Evolutionary conservation across 2,888 invertebrate genomes (phyloP).

Genomic region (Morpho achilles): DNA sequence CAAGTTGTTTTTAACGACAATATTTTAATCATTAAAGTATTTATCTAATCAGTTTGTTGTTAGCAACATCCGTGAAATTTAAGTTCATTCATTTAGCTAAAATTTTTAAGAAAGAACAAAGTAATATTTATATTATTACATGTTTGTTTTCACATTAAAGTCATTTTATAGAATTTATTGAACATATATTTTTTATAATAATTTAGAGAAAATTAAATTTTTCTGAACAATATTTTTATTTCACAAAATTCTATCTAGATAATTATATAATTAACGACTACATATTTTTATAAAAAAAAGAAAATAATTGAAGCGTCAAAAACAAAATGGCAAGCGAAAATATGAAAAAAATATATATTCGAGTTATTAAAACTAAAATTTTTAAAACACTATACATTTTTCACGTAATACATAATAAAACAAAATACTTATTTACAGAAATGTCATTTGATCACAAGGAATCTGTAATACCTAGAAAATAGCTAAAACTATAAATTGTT

Average conservation of each 20-base stretch:
- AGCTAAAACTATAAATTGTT: constrained; percentile 7
- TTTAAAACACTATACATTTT: constrained; percentile 18
- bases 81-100: too few species aligned
- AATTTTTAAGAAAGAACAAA: too few species aligned
- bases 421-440: constrained; percentile 36
- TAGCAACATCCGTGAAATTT: too few species aligned
- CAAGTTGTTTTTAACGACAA: too few species aligned
- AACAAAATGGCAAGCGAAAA: constrained; percentile 54
- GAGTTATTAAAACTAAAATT: constrained; percentile 38
- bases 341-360: constrained; percentile 41
- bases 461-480: constrained; percentile 21
- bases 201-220: too few species aligned
- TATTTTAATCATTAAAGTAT: too few species aligned
- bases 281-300: background rate
- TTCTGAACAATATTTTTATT: background rate
- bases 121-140: too few species aligned
- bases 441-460: constrained; percentile 40
- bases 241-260: background rate
- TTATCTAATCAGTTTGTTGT: too few species aligned
- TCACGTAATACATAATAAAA: constrained; percentile 21
- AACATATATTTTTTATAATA: too few species aligned
- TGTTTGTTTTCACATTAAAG: too few species aligned
- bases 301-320: constrained; percentile 36
- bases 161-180: too few species aligned
- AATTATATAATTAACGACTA: background rate